Base-by-base conservation (phyloP, 2,888 invertebrate species). In the Ceramica pisi region DNA sequence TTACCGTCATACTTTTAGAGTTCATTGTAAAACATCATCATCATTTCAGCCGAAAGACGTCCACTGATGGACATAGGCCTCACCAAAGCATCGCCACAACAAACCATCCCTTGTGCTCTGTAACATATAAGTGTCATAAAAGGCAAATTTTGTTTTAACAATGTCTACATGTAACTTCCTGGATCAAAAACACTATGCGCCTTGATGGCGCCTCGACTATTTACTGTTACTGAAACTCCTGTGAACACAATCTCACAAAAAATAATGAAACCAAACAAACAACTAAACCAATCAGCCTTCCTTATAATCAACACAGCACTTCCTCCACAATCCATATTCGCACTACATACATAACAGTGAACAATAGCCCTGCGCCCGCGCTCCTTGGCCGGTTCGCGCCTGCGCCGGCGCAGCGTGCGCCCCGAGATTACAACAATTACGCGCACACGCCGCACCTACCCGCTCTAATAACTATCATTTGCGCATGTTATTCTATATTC, bases 401-500 rank as follows among this genome's bases (percentile, higher is more conserved):
- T 72, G 88, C 67, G 88, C 44, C 44, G 6, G 65, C 90, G 87
- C 90, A 88, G 90, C 91, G 86, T 86, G 89, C 88, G 87, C 86
- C 76, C 87, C 82, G 86, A 92, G 93, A 96, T 95, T 94, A 96
- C 92, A 95, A 95, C 94, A 94, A 95, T 96, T 95, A 96, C 91
- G 91, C 81, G 89, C 87, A 92, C 95, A 93, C 94, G 94, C 91
- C 91, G 88, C 91, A 87, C 92, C 92, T 90, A 88, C 90, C 86
- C 87, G 86, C 89, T 88, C 89, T 95, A 95, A 95, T 94, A 93
- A 95, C 95, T 95, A 93, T 95, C 92, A 95, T 96, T 96, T 95
- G 93, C 94, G 88, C 93, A 91, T 94, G 94, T 95, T 94, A 94
- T 94, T 94, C 93, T 94, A 92, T 94, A 92, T 92, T 90, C 92